Base-by-base conservation (phyloP, 2,797 vertebrate species). In the Allobates femoralis region DNA sequence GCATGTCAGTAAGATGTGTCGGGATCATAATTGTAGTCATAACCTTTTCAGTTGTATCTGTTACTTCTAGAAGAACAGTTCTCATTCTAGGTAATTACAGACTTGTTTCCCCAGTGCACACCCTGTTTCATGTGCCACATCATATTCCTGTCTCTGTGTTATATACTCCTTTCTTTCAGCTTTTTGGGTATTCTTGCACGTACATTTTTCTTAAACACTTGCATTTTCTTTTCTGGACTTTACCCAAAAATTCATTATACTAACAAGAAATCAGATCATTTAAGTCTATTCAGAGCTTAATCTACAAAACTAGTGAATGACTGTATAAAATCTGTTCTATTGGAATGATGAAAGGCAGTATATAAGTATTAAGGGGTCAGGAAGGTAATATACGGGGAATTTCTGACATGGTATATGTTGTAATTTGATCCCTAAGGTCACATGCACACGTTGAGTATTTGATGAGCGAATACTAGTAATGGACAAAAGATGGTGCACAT, bases 91-190 rank as follows among this genome's bases (percentile, higher is more conserved):
- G 67, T 83, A 82, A 82, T 82, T 82, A 83, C 81, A 73, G 67
- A 73, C 46, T 37, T 64, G 23, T 74, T 73, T 28, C 53, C 28
- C 18, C 16, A 19, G n/a, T 23, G n/a, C 34, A 58, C 81, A 73
- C 46, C 53, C 66, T 82, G 80, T 53, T 74, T 83, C 34, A 23
- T 74, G 30, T 83, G 81, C 81, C 81, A 74, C 81, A 56, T 73
- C 81, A 73, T 74, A 30, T 51, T 11, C 34, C 53, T 73, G 23
- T 41, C 51, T 73, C 32, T 50, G 19, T 71, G 19, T 37, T 71
- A 3, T 46, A 26, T 16, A 50, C 41, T 50, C 19, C 3, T n/a
- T 8, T 71, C 21, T 53, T 71, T 34, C 23, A 21, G 41, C 46
- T 81, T 19, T 18, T 28, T n/a, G 12, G 28, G 28, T 67, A n/a